Percentiles rank a stretch among this genome's conserved stretches.
Evolutionary conservation across 2,888 invertebrate species (phyloP).

Genomic region (Agrotis segetum): DNA sequence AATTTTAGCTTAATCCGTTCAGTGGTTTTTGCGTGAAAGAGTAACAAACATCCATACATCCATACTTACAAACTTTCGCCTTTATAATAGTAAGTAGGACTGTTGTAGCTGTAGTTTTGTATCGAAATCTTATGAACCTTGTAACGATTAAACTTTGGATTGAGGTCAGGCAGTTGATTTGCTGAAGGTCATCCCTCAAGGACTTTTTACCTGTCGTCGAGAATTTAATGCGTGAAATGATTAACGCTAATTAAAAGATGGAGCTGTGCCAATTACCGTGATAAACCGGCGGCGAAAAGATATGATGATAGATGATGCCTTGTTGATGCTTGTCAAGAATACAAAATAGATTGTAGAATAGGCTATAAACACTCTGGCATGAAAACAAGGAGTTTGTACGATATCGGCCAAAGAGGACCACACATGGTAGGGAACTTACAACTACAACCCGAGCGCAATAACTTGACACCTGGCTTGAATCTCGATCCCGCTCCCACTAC

Average conservation of each 20-base stretch:
- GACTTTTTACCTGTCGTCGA: slow-evolving; percentile 42
- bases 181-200: slow-evolving; percentile 52
- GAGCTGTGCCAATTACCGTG: slow-evolving; percentile 33
- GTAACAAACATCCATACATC: too few species aligned
- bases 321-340: slow-evolving; percentile 13
- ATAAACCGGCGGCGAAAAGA: slow-evolving; percentile 21
- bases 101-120: slow-evolving; percentile 42
- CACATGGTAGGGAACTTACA: neutral
- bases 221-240: slow-evolving; percentile 26
- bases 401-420: neutral
- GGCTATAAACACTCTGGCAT: neutral
- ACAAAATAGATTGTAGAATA: slow-evolving; percentile 4
- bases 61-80: too few species aligned
- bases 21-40: too few species aligned
- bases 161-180: slow-evolving; percentile 50
- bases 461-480: too few species aligned
- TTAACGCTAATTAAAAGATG: slow-evolving; percentile 41
- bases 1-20: too few species aligned
- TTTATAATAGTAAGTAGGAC: too few species aligned
- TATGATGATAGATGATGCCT: slow-evolving; percentile 40
- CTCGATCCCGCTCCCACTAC: too few species aligned
- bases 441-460: too few species aligned
- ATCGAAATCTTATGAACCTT: slow-evolving; percentile 66
- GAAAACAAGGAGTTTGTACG: neutral
- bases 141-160: slow-evolving; percentile 62